Evolutionary conservation across 1,140 invertebrate genomes (phyloP).

Genomic region (Theocolax elegans): DNA sequence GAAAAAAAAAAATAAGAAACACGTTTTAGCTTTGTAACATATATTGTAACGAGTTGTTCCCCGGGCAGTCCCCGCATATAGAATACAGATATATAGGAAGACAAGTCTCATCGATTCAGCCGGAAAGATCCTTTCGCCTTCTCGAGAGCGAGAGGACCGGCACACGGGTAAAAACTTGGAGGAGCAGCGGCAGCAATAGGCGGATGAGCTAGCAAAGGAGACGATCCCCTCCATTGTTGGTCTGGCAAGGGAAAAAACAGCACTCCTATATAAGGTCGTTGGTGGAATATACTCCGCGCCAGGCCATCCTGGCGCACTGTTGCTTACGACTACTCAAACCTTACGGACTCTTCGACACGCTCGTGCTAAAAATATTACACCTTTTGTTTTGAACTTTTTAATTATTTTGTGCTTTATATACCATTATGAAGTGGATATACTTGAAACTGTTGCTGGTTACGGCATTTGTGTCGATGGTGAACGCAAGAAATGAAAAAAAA

Average conservation of each 20-base stretch:
- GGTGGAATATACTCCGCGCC: slow-evolving; percentile 6
- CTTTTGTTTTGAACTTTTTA: not conserved
- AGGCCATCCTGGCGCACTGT: slow-evolving; percentile 3
- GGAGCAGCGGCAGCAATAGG: not conserved
- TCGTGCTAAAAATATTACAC: not conserved
- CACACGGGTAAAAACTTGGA: slow-evolving; percentile 20
- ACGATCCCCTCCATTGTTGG: slow-evolving; percentile 28
- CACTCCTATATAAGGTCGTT: slow-evolving; percentile 37
- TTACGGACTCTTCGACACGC: not conserved
- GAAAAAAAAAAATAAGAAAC: no score
- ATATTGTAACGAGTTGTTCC: no score
- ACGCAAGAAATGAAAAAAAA: slow-evolving; percentile 30
- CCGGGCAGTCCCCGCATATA: no score
- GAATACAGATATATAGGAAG: not conserved
- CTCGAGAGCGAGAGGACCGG: slow-evolving; percentile 19
- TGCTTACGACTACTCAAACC: slow-evolving; percentile 5
- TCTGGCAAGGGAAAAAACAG: slow-evolving; percentile 27
- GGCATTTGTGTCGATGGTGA: not conserved
- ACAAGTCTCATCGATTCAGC: not conserved
- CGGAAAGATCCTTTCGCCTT: slow-evolving; percentile 6
- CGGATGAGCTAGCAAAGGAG: slow-evolving; percentile 18
- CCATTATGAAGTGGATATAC: slow-evolving; percentile 1
- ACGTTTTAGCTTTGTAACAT: no score
- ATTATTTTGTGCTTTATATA: no score
- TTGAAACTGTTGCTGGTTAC: not conserved